Conservation (phyloP, 2,797 vertebrate genomes). For the Agapornis canus region DNA sequence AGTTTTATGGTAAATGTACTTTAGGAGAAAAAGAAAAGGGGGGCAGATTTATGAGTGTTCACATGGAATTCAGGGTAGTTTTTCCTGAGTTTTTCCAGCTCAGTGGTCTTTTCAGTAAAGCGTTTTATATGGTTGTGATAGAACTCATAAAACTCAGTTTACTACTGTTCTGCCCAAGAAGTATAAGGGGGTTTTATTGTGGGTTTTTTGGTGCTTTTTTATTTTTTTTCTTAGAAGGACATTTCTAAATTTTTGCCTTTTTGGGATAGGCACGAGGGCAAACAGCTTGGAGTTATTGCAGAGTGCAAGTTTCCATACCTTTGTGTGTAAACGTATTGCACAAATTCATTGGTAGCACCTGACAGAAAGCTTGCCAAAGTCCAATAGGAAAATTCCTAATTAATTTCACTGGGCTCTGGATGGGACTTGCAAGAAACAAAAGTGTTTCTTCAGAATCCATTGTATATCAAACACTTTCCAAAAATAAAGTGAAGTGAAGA, state of each 20-base stretch:
- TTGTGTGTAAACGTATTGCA: not conserved
- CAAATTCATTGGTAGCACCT: not conserved
- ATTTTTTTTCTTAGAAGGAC: not conserved
- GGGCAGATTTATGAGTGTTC: slow-evolving; percentile 74
- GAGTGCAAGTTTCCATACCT: not conserved
- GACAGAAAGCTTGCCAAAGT: not conserved
- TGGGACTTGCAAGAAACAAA: not conserved
- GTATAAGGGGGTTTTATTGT: not conserved
- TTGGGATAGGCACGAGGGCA: not conserved
- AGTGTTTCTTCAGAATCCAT: not conserved
- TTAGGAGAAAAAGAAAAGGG: slow-evolving; percentile 23
- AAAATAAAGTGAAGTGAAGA: not conserved
- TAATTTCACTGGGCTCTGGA: not conserved
- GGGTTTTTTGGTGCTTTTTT: not conserved
- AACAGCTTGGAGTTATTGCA: not conserved
- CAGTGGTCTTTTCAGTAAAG: slow-evolving; percentile 76
- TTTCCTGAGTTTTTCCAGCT: slow-evolving; percentile 78
- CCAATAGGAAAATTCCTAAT: not conserved
- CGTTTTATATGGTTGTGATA: slow-evolving; percentile 79
- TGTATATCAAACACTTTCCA: not conserved
- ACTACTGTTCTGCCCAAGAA: slow-evolving; percentile 75
- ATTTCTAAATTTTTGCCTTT: slow-evolving; percentile 36
- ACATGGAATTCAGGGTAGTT: slow-evolving; percentile 76
- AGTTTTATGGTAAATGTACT: slow-evolving; percentile 52
- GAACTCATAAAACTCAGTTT: slow-evolving; percentile 74